Evolutionary conservation across 2,113 vertebrate genomes (phyloP), one percentile per base, ranked within the genome.

Genomic region (Leptodactylus fuscus): DNA sequence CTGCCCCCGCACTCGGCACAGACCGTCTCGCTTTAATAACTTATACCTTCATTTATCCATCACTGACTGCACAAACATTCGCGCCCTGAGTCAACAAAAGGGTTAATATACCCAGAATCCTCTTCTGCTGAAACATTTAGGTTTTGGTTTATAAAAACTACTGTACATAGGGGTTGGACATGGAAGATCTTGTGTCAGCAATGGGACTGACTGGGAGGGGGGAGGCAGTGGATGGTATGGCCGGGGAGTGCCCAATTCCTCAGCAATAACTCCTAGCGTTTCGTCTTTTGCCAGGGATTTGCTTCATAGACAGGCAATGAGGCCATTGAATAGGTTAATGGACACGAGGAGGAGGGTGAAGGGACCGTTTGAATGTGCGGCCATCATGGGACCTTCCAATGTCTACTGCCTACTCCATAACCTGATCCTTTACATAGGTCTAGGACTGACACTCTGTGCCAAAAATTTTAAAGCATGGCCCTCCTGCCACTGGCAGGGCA

Each of bases 231-330:
- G 29, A 32, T 69, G 8, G 1, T 15, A 15, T 32, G 32, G 62
- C 65, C 18, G 1, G 18, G 32, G 9, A 1, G 71, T 15, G 76
- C 82, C 75, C 22, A 65, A 71, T 85, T 78, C 71, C 84, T 86
- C 84, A 34, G 76, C 49, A 81, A 20, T 73, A 51, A n/a, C 9
- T 5, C n/a, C 7, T 15, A 12, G 27, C 22, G 32, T 69, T 67
- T 13, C 49, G 16, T 38, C 34, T 1, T n/a, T 16, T 32, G 29
- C 46, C 55, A 62, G 65, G 32, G 55, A 62, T 27, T 15, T 20
- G 65, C 84, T 44, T 86, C 84, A 86, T 81, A 86, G 84, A 86
- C 76, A 48, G 76, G 49, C 65, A 62, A 1, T 13, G 18, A 0
- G 20, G 11, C 24, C 18, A 49, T 13, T 18, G 29, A 36, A 13